Conservation (phyloP, 2,888 invertebrate genomes). For the Odontocerum albicorne region DNA sequence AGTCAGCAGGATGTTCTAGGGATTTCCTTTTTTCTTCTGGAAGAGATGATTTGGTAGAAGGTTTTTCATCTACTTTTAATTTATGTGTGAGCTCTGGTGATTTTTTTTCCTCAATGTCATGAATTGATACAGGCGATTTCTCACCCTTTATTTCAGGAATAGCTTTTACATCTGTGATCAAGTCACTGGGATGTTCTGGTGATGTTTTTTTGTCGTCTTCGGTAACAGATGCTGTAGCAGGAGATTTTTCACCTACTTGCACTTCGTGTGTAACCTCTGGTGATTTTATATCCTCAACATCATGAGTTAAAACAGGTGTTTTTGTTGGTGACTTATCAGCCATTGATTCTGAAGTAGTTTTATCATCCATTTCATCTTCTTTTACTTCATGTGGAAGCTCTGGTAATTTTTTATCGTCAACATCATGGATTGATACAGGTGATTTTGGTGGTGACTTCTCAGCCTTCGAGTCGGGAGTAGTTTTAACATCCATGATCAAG, state of each 20-base stretch:
- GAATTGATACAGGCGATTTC: neutral
- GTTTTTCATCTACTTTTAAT: slow-evolving; percentile 14
- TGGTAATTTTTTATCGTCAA: neutral
- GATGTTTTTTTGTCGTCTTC: slow-evolving; percentile 40
- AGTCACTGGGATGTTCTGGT: neutral
- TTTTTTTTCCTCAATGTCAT: neutral
- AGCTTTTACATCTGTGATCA: neutral
- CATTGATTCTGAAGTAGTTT: neutral
- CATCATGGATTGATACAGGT: too few species aligned
- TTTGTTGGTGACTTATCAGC: too few species aligned
- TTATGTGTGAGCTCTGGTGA: neutral
- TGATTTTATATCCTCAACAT: too few species aligned
- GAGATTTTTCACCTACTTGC: neutral
- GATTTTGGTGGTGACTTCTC: too few species aligned
- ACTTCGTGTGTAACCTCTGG: too few species aligned
- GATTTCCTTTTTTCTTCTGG: neutral
- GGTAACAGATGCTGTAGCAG: slow-evolving; percentile 25
- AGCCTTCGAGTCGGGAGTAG: too few species aligned
- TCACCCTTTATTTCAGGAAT: neutral
- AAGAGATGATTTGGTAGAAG: slow-evolving; percentile 5
- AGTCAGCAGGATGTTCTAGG: neutral
- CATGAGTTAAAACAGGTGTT: too few species aligned
- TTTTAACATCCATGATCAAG: too few species aligned
- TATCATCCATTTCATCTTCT: neutral
- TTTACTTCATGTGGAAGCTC: neutral